A percentile compares a stretch with the other conserved stretches of the same genome.
These are phyloP conservation scores for Apolygus lucorum DNA, from an alignment of 1,140 invertebrate species.

Conservation along the genomic window DNA sequence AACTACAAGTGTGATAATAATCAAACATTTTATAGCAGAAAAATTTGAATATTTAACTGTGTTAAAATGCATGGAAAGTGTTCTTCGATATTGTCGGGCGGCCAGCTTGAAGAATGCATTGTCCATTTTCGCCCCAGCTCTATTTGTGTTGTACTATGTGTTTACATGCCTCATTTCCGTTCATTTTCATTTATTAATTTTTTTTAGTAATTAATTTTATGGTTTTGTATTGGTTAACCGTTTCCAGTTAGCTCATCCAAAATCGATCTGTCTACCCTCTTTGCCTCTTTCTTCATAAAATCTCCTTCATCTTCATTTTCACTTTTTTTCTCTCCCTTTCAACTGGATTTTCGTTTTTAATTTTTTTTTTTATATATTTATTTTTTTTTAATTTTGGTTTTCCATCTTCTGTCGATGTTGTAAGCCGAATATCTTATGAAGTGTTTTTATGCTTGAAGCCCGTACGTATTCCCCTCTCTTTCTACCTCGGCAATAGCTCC, in stretches of 20 bases:
- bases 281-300: slow-evolving; percentile 12
- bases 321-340: neutral
- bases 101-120: slow-evolving; percentile 19
- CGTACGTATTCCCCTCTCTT: slow-evolving; percentile 17
- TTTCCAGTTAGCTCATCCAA: too few species aligned
- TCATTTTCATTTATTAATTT: slow-evolving; percentile 18
- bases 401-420: slow-evolving; percentile 22
- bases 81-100: neutral
- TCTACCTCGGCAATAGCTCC: slow-evolving; percentile 20
- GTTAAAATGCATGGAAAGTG: slow-evolving; percentile 12
- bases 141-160: slow-evolving; percentile 20
- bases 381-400: neutral
- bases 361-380: slow-evolving; percentile 11
- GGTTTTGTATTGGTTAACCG: too few species aligned
- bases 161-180: slow-evolving; percentile 13
- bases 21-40: too few species aligned
- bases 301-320: slow-evolving; percentile 5
- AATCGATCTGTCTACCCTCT: too few species aligned
- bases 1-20: neutral
- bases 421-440: slow-evolving; percentile 22
- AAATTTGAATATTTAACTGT: too few species aligned
- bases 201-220: slow-evolving; percentile 12
- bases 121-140: slow-evolving; percentile 3
- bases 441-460: slow-evolving; percentile 22
- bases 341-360: slow-evolving; percentile 6